Conservation (phyloP, 2,888 invertebrate species). For the Hermaeophaga mercurialis region DNA sequence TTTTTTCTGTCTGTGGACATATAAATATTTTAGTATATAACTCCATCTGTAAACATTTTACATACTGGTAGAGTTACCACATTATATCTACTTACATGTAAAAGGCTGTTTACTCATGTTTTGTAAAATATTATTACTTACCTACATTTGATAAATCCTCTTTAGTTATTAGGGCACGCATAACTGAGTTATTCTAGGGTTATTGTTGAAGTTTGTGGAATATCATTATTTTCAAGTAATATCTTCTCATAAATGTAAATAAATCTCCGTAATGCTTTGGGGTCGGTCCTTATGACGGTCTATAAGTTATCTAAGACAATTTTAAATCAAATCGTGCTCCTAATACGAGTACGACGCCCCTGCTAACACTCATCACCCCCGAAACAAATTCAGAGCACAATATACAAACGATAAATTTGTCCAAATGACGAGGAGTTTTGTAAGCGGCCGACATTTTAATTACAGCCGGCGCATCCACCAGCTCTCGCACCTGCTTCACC, state of each 20-base stretch:
- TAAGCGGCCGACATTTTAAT: conserved; percentile 56
- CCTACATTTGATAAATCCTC: too few relatives aligned
- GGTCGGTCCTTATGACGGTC: conserved; percentile 11
- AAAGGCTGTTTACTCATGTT: too few relatives aligned
- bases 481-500: conserved; percentile 46
- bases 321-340: conserved; percentile 15
- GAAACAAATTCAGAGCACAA: conserved; percentile 54
- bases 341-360: conserved; percentile 17
- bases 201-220: too few relatives aligned
- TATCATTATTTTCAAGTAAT: conserved; percentile 10
- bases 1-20: too few relatives aligned
- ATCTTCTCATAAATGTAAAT: conserved; percentile 10
- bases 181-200: too few relatives aligned
- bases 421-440: conserved; percentile 52
- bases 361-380: conserved; percentile 25
- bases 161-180: too few relatives aligned
- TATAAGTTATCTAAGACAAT: conserved; percentile 17
- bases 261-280: conserved; percentile 12
- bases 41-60: too few relatives aligned
- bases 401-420: conserved; percentile 55
- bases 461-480: conserved; percentile 48
- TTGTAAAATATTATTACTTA: too few relatives aligned
- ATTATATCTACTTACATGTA: too few relatives aligned
- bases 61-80: too few relatives aligned
- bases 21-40: too few relatives aligned